Conservation (phyloP, 1,140 invertebrate species). For the Oryzaephilus surinamensis region DNA sequence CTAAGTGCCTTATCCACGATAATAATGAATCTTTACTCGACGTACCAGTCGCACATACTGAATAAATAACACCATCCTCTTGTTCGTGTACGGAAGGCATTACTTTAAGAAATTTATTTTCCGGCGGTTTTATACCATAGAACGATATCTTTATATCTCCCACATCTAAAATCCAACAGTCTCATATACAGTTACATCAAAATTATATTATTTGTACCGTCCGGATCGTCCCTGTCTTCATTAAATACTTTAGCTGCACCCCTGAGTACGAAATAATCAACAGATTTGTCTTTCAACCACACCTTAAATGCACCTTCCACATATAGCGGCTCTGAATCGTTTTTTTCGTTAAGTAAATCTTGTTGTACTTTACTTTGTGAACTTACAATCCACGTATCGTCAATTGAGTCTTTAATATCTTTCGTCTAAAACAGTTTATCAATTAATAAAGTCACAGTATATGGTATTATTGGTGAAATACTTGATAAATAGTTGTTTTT, state of each 20-base stretch:
- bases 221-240: slow-evolving; percentile 40
- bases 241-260: slow-evolving; percentile 45
- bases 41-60: slow-evolving; percentile 59
- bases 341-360: slow-evolving; percentile 60
- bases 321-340: slow-evolving; percentile 57
- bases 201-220: too few species aligned
- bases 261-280: slow-evolving; percentile 80
- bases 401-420: slow-evolving; percentile 63
- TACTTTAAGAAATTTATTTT: slow-evolving; percentile 35
- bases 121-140: slow-evolving; percentile 40
- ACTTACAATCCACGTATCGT: slow-evolving; percentile 91
- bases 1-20: slow-evolving; percentile 83
- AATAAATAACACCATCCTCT: slow-evolving; percentile 82
- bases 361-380: slow-evolving; percentile 72
- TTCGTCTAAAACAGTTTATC: slow-evolving; percentile 35
- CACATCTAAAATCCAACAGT: too few species aligned
- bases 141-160: slow-evolving; percentile 51
- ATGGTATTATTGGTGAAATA: too few species aligned
- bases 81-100: slow-evolving; percentile 78
- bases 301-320: slow-evolving; percentile 82
- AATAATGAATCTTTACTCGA: slow-evolving; percentile 80
- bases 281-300: slow-evolving; percentile 61
- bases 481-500: slow-evolving; percentile 56
- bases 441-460: too few species aligned
- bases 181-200: too few species aligned